Evolutionary conservation across 2,797 vertebrate species (phyloP).

Genomic region (Manis crassicaudata): DNA sequence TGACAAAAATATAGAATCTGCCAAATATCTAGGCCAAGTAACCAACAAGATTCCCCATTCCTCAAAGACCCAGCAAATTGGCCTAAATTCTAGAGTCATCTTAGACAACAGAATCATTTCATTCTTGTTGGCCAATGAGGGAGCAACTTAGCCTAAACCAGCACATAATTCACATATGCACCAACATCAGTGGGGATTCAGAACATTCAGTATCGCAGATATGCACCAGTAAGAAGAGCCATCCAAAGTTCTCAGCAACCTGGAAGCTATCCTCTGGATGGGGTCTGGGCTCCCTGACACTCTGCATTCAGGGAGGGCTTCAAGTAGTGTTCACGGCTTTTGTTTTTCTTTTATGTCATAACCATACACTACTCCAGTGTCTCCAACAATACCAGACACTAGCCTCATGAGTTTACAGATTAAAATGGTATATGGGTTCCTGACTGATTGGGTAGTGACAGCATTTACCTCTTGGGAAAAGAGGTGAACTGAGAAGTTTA

Average conservation of each 20-base stretch:
- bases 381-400: not conserved
- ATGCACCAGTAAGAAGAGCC: not conserved
- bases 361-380: not conserved
- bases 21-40: not conserved
- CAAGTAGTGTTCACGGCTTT: not conserved
- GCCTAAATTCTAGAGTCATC: not conserved
- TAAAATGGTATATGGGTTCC: not conserved
- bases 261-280: not conserved
- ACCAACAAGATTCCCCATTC: not conserved
- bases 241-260: not conserved
- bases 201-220: not conserved
- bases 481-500: not conserved
- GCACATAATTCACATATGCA: not conserved
- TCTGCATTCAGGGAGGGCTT: not conserved
- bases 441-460: not conserved
- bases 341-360: not conserved
- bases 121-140: not conserved
- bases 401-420: not conserved
- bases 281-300: not conserved
- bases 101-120: not conserved
- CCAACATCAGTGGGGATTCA: not conserved
- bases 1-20: not conserved
- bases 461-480: not conserved
- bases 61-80: not conserved
- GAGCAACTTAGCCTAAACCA: not conserved